These are phyloP conservation scores for Corythornis cristatus DNA, from an alignment of 2,113 vertebrate species.

Conservation along the genomic window DNA sequence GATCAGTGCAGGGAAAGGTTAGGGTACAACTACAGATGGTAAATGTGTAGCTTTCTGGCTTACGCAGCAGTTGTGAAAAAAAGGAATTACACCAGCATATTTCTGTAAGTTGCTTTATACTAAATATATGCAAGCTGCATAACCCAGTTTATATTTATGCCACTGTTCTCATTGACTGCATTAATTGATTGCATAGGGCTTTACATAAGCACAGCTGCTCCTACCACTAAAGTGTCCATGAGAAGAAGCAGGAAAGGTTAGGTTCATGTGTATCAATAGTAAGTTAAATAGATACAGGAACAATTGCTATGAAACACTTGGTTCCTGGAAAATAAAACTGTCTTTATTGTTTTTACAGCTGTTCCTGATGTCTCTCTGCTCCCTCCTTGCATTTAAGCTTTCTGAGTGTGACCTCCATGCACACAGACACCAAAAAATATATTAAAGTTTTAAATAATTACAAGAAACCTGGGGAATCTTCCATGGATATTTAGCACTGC, in stretches of 20 bases:
- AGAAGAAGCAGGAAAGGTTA: background rate
- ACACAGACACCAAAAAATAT: background rate
- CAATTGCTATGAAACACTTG: background rate
- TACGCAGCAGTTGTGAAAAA: background rate
- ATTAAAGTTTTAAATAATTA: background rate
- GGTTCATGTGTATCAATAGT: background rate
- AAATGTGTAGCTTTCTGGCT: background rate
- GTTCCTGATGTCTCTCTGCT: background rate
- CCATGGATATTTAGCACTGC: background rate
- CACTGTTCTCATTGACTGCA: background rate
- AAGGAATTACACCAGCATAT: background rate
- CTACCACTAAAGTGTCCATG: background rate
- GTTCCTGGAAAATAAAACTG: background rate
- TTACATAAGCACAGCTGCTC: background rate
- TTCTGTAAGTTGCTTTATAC: background rate
- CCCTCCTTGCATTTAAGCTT: background rate
- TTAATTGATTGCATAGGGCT: background rate
- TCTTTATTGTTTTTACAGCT: background rate
- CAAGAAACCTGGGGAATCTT: background rate
- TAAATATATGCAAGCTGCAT: background rate
- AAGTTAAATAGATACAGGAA: background rate
- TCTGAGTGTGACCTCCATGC: background rate
- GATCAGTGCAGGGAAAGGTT: background rate
- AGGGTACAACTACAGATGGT: background rate
- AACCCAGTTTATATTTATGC: background rate